A percentile compares a stretch with the other conserved stretches of the same genome.
Evolutionary conservation across 2,888 invertebrate species (phyloP).

Genomic region (Mythimna vitellina): DNA sequence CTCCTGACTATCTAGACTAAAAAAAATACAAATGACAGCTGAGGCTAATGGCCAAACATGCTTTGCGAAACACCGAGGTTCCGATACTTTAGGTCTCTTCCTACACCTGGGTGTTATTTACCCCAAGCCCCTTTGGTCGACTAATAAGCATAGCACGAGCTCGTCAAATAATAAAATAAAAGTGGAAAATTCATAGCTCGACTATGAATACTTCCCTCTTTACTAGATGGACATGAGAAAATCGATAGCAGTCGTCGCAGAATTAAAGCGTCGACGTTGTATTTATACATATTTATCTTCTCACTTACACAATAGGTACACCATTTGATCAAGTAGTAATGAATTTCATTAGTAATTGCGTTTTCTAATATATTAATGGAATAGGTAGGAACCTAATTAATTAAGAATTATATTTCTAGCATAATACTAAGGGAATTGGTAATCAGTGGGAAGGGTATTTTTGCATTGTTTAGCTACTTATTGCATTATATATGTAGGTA

Average conservation of each 20-base stretch:
- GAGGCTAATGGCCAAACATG: not conserved
- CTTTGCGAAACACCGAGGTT: not conserved
- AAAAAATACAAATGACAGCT: not conserved
- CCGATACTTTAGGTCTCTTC: not conserved
- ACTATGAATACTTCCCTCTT: constrained; percentile 76
- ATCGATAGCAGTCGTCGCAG: constrained; percentile 80
- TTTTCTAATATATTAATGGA: not conserved
- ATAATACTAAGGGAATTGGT: too few relatives aligned
- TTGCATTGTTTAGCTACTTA: too few relatives aligned
- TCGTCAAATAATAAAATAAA: not conserved
- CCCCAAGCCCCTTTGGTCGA: too few relatives aligned
- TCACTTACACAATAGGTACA: constrained; percentile 15
- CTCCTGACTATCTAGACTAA: not conserved
- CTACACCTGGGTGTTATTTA: too few relatives aligned
- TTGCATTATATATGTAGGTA: too few relatives aligned
- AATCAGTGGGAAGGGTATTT: too few relatives aligned
- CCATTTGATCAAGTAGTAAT: constrained; percentile 5
- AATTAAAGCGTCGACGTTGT: constrained; percentile 68
- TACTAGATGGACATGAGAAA: constrained; percentile 78
- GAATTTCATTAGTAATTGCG: constrained; percentile 3
- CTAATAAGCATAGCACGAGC: not conserved
- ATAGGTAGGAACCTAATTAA: too few relatives aligned
- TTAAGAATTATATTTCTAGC: too few relatives aligned
- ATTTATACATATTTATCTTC: constrained; percentile 51
- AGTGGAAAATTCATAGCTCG: not conserved